Evolutionary conservation across 2,888 invertebrate species (phyloP), one percentile per base, ranked within the genome.

Genomic region (Ochlodes sylvanus): DNA sequence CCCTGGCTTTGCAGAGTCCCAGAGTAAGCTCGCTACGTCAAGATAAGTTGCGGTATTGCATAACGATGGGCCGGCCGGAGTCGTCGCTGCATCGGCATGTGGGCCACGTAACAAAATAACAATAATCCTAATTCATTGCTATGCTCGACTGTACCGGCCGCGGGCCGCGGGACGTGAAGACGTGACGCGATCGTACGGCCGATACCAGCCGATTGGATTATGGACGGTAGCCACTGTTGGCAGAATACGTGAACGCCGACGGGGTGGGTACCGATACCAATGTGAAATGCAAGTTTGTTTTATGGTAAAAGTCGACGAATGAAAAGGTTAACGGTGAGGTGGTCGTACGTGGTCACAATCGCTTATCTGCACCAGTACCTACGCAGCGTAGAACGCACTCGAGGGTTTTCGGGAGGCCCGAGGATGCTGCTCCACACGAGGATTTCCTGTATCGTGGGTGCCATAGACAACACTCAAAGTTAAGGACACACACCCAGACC

Each of bases 161-260:
- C 27, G n/a, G n/a, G 27, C 27, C 34, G 14, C 44, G 14, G 21
- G 10, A 21, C 47, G 65, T 65, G 50, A 12, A 19, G 4, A 14
- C 38, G 57, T 65, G 58, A 34, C 65, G 65, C n/a, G 65, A 65
- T 58, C 50, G 65, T 58, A 17, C 58, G 65, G 27, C 38, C 44
- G 57, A 58, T 65, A 65, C 41, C 57, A n/a, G 12, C 3, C 38
- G 2, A 12, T 12, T 10, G 10, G 1, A 34, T 38, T 12, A 12
- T 38, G 38, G 38, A 38, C 0, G 12, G 34, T 34, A 34, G 5
- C 54, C 32, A 32, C n/a, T 32, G 34, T 6, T 34, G 27, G 27
- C 27, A 27, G 27, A 41, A 19, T 38, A 34, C 34, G 9, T 38
- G 38, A 12, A 38, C 27, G 27, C 27, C n/a, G n/a, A n/a, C n/a